phyloP scores from a whole-genome alignment of 92 coral and sea anemone genomes.

The Bergia puertoricense region DNA sequence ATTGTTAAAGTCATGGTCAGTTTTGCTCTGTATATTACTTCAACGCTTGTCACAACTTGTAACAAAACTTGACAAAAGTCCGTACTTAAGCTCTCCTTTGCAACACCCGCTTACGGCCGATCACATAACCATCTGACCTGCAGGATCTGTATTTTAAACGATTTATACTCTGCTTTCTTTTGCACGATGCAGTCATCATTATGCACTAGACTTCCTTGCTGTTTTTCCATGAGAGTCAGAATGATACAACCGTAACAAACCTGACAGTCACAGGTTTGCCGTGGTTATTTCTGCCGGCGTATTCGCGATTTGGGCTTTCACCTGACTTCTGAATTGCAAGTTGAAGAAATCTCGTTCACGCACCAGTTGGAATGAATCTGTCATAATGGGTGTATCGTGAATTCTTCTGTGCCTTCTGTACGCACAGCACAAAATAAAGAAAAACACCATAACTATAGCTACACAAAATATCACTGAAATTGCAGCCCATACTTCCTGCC shows the following conservation, averaged over 20 bases:
- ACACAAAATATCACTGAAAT: conserved; percentile 83
- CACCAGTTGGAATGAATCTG: conserved; percentile 9
- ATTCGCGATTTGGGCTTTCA: conserved; percentile 1
- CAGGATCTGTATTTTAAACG: neutral
- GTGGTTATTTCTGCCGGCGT: conserved; percentile 2
- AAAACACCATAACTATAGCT: conserved; percentile 72
- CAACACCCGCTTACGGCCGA: neutral
- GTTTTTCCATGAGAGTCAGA: neutral
- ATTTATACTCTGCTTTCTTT: neutral
- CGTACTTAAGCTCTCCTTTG: neutral
- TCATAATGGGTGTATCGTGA: conserved; percentile 59
- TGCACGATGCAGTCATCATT: neutral
- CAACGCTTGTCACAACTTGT: neutral
- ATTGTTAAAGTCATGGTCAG: neutral
- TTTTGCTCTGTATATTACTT: neutral
- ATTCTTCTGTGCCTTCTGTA: conserved; percentile 83
- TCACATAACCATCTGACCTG: neutral
- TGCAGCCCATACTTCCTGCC: conserved; percentile 88
- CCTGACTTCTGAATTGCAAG: neutral
- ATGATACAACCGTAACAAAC: neutral
- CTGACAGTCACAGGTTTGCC: neutral
- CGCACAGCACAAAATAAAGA: conserved; percentile 84
- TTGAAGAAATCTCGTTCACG: conserved; percentile 16
- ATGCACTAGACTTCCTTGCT: too few relatives aligned
- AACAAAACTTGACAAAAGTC: neutral